Percentiles rank a stretch among this genome's conserved stretches.
These are phyloP conservation scores for Ploceus nigricollis DNA, from an alignment of 2,113 vertebrate species.

Conservation along the genomic window DNA sequence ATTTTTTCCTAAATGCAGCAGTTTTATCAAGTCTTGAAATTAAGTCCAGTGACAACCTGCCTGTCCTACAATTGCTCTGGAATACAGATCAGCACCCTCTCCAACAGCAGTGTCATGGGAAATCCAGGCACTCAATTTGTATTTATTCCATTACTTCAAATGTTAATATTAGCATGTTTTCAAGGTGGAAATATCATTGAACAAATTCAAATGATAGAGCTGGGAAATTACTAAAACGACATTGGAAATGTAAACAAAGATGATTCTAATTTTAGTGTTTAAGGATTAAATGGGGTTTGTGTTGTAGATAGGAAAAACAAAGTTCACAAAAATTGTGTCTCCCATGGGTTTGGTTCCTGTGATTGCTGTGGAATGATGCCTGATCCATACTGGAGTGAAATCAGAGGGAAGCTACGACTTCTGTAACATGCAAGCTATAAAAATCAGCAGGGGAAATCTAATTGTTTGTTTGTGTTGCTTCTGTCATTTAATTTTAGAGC, in stretches of 20 bases:
- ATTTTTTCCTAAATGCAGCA: neutral
- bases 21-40: neutral
- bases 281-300: neutral
- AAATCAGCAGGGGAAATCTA: neutral
- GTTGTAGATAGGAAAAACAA: neutral
- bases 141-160: neutral
- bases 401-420: neutral
- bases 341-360: neutral
- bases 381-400: neutral
- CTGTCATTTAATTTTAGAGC: neutral
- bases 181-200: neutral
- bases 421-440: neutral
- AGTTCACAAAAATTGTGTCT: neutral
- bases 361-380: neutral
- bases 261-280: neutral
- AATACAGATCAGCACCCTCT: neutral
- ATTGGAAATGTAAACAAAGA: neutral
- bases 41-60: neutral
- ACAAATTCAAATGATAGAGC: neutral
- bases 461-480: neutral
- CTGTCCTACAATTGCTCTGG: neutral
- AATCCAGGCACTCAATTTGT: neutral
- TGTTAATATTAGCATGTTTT: neutral
- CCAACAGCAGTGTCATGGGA: neutral
- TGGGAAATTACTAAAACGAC: neutral